Base-by-base conservation (phyloP, 1,140 invertebrate genomes). In the Lycorma delicatula region DNA sequence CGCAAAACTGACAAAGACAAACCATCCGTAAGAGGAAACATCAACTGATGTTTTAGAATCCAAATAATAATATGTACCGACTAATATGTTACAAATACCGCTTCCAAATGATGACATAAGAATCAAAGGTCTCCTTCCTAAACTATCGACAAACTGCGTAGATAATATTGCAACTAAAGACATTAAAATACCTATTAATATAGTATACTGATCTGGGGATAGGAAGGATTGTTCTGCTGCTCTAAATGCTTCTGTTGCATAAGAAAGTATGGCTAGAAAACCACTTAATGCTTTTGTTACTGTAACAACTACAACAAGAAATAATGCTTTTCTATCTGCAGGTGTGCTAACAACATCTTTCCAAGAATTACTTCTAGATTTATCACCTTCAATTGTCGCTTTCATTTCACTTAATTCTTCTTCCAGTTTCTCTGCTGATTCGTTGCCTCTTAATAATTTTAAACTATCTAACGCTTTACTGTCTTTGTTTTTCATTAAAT, bases 391-490 rank as follows among this genome's bases (percentile, higher is more conserved):
- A 18, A 58, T 53, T n/a, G 54, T 41, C 6, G 47, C 36, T 23
- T 53, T 51, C 12, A 67, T 67, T 46, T 22, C 41, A 23, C 54
- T 41, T 34, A 64, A 46, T 48, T 65, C 64, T 16, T 59, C 36
- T 36, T 53, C 51, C 0, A 61, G 41, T 1, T 56, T 38, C 22
- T 58, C 58, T 44, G 44, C 9, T 1, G 52, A 55, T 13, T 34
- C 50, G 20, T 47, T 26, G 1, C 56, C 80, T 2, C 90, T 74
- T 0, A 95, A 72, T 61, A 78, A 85, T 48, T 77, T 73, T 58
- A 94, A 70, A 4, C 84, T 73, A 1, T 74, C 65, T 1, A 79
- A 68, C 0, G 89, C 89, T 2, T 83, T 80, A 7, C 77, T 70
- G 31, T 77, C 75, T 23, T 79, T 74, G 64, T 78, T 76, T 64